Conservation (phyloP, 2,797 vertebrate genomes). For the Phalanger gymnotis region DNA sequence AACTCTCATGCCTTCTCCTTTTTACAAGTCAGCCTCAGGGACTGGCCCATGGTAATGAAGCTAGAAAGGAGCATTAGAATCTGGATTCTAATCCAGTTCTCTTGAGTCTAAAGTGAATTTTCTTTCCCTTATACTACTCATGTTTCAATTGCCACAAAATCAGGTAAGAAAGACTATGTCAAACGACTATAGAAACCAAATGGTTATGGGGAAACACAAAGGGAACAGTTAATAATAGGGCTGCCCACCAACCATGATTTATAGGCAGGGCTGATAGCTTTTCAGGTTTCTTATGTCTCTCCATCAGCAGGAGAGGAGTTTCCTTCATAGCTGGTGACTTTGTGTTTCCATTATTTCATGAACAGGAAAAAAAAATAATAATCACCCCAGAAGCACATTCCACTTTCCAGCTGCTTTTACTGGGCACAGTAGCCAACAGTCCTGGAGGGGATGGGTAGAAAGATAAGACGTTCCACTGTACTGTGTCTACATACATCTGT, state of each 20-base stretch:
- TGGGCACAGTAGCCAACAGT: neutral
- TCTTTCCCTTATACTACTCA: neutral
- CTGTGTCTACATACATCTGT: neutral
- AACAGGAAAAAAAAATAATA: neutral
- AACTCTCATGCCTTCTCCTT: neutral
- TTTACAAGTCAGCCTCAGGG: neutral
- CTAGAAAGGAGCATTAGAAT: neutral
- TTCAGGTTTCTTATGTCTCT: neutral
- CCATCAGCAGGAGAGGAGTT: constrained; percentile 17
- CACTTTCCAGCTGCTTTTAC: neutral
- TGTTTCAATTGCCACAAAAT: neutral
- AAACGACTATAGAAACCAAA: neutral
- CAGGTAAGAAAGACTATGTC: neutral
- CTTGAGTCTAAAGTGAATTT: neutral
- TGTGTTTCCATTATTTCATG: constrained; percentile 13
- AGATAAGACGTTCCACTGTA: neutral
- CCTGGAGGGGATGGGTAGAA: neutral
- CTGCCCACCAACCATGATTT: neutral
- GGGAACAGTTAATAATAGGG: neutral
- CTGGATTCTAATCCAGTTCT: neutral
- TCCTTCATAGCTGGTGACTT: constrained; percentile 10
- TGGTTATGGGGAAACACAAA: neutral
- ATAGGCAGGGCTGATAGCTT: neutral
- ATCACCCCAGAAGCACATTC: neutral
- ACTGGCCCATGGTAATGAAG: neutral